Evolutionary conservation across 1,140 invertebrate genomes (phyloP), one percentile per base, ranked within the genome.

Genomic region (Harpegnathos saltator): DNA sequence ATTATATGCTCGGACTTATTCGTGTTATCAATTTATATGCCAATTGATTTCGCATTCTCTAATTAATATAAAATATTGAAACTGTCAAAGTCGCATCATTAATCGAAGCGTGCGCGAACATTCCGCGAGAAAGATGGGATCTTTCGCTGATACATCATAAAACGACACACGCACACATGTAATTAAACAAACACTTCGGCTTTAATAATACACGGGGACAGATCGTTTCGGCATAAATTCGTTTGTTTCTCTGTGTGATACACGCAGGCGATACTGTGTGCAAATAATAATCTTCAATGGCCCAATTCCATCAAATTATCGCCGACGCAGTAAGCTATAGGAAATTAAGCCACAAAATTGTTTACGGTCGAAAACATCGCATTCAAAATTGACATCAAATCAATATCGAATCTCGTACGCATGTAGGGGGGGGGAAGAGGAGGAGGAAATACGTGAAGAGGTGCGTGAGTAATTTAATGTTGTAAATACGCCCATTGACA

Each of bases 261-360:
- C 15, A 66, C 15, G 38, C 22, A 22, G 17, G 15, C 22, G 65
- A 48, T 80, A 56, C 54, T 19, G 52, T 58, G 69, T 19, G 52
- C 52, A 80, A 80, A 80, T 80, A 75, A 75, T 75, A 80, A 80
- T 80, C 75, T 80, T 80, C 65, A 48, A 71, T 48, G 65, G 58
- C 14, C 52, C 52, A 80, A 80, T 80, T 80, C 65, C 75, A 80
- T 80, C 75, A 80, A 58, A 80, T 71, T 80, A 80, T 69, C 69
- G 24, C 12, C 19, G 12, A n/a, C 33, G n/a, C 75, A 59, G 33
- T 22, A 22, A 33, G 38, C 38, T 48, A 59, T 56, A 19, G 63
- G 14, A 80, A 80, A 80, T 80, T 80, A 59, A 80, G 33, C 52
- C n/a, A 17, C 52, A 80, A 80, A 80, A 80, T 71, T 68, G 29